Conservation (phyloP, 1,140 invertebrate genomes). For the Microvelia longipes region DNA sequence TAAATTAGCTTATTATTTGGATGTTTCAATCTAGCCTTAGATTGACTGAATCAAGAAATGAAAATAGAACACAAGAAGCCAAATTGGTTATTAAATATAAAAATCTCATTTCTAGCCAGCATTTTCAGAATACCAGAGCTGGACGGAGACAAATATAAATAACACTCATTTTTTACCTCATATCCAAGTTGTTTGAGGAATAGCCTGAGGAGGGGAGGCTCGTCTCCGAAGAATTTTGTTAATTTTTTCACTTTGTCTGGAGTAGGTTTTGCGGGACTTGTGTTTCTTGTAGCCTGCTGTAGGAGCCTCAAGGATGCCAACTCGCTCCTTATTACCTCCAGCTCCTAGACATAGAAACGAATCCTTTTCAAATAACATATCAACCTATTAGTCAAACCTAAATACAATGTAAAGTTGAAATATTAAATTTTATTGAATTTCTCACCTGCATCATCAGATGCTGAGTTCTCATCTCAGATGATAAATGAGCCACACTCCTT, state of each 20-base stretch:
- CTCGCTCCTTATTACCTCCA: slow-evolving; percentile 74
- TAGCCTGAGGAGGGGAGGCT: slow-evolving; percentile 73
- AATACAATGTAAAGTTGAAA: not conserved
- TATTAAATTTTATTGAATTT: not conserved
- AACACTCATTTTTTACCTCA: too few relatives aligned
- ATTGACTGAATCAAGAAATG: too few relatives aligned
- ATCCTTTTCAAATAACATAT: not conserved
- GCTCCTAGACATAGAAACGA: slow-evolving; percentile 41
- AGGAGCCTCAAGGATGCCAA: slow-evolving; percentile 58
- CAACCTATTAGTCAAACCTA: not conserved
- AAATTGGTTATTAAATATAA: too few relatives aligned
- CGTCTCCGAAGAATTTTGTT: slow-evolving; percentile 85
- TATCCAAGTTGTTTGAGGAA: slow-evolving; percentile 85
- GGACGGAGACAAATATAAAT: too few relatives aligned
- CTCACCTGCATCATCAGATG: slow-evolving; percentile 63
- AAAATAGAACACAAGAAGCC: too few relatives aligned
- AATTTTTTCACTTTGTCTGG: slow-evolving; percentile 67
- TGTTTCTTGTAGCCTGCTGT: slow-evolving; percentile 26
- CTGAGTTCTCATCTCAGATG: slow-evolving; percentile 80
- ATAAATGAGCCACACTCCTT: slow-evolving; percentile 78
- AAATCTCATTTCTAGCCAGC: too few relatives aligned
- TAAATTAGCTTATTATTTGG: too few relatives aligned
- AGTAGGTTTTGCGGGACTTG: slow-evolving; percentile 38
- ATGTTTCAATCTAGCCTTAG: too few relatives aligned
- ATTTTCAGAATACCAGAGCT: too few relatives aligned